Conservation (phyloP, 2,888 invertebrate genomes). For the Fragum sueziense region DNA sequence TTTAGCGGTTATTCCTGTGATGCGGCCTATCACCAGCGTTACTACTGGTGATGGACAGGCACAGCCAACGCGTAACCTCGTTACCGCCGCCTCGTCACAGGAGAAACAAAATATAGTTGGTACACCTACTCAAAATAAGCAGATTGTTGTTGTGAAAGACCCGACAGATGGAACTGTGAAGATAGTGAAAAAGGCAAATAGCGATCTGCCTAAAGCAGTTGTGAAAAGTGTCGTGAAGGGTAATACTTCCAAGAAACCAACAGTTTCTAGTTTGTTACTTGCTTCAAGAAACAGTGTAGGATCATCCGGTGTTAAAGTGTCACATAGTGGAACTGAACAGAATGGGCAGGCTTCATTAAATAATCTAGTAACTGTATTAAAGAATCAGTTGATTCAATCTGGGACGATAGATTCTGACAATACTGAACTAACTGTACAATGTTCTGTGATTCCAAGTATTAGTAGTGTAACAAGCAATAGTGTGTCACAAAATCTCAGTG, state of each 20-base stretch:
- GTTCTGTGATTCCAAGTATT: background rate
- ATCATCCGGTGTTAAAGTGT: background rate
- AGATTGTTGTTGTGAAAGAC: constrained; percentile 18
- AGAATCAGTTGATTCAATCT: background rate
- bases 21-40: constrained; percentile 58
- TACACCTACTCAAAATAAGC: background rate
- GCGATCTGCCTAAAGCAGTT: background rate
- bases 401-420: background rate
- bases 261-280: constrained; percentile 20
- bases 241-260: background rate
- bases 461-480: background rate
- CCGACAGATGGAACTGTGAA: constrained; percentile 1
- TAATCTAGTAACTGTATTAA: background rate
- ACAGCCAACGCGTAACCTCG: constrained; percentile 53
- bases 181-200: background rate
- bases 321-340: background rate
- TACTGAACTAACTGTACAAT: background rate
- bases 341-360: background rate
- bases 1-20: constrained; percentile 73
- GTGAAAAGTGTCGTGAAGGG: background rate
- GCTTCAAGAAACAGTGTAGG: background rate
- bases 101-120: constrained; percentile 32
- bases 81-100: constrained; percentile 66
- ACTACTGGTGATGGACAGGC: constrained; percentile 61
- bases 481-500: background rate